Conservation (phyloP, 2,888 invertebrate genomes). For the Tetranychus truncatus region DNA sequence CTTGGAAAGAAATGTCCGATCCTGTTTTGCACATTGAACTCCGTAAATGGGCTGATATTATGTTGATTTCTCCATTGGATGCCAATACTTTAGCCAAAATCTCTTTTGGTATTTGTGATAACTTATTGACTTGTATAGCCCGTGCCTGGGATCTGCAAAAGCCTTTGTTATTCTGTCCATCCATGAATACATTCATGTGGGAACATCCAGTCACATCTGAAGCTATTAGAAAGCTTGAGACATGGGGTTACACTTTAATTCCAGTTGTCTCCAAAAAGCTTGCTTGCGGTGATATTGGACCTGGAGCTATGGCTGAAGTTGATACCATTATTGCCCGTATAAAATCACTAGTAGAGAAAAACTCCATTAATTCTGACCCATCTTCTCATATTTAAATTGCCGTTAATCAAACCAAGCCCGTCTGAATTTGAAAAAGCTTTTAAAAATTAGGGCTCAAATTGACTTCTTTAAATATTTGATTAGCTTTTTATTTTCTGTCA, state of each 20-base stretch:
- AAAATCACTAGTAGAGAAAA: background rate
- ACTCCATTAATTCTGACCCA: too few relatives aligned
- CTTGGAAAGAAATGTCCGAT: slow-evolving; percentile 72
- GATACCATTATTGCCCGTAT: slow-evolving; percentile 13
- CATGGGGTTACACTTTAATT: slow-evolving; percentile 67
- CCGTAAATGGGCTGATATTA: slow-evolving; percentile 79
- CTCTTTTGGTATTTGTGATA: slow-evolving; percentile 65
- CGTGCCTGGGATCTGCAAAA: slow-evolving; percentile 68
- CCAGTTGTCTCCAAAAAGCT: slow-evolving; percentile 66
- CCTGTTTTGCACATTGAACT: slow-evolving; percentile 86
- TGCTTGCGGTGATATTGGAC: slow-evolving; percentile 80
- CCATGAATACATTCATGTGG: slow-evolving; percentile 98
- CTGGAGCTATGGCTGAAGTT: slow-evolving; percentile 73
- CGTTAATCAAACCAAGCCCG: too few relatives aligned
- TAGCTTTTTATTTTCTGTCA: too few relatives aligned
- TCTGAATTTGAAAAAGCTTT: too few relatives aligned
- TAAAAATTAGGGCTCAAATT: too few relatives aligned
- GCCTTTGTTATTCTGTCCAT: slow-evolving; percentile 79
- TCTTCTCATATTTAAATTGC: too few relatives aligned
- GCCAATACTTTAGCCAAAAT: slow-evolving; percentile 92
- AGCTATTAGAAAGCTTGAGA: slow-evolving; percentile 51
- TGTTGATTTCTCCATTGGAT: slow-evolving; percentile 83
- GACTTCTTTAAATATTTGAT: too few relatives aligned
- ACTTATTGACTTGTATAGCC: slow-evolving; percentile 68
- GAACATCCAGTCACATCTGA: slow-evolving; percentile 65